Percentiles rank a stretch among this genome's conserved stretches.
These are phyloP conservation scores for Anas bernieri DNA, from an alignment of 2,797 vertebrate species.

Conservation along the genomic window DNA sequence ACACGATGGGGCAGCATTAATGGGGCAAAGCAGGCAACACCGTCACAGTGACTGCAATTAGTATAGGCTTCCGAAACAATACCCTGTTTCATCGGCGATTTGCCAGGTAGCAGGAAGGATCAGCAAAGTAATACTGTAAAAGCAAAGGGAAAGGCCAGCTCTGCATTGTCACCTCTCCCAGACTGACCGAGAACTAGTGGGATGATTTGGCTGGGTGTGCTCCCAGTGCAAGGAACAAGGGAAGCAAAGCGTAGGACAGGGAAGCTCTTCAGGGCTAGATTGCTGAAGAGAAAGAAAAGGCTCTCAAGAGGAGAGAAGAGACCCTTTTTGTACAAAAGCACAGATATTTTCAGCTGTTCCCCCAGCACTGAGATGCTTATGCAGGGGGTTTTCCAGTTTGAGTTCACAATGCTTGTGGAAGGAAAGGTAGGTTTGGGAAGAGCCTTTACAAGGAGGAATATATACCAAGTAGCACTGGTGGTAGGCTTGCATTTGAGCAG, in stretches of 20 bases:
- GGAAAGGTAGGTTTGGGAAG: background rate
- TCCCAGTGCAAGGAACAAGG: background rate
- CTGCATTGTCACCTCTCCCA: background rate
- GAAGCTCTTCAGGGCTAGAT: background rate
- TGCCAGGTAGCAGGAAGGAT: background rate
- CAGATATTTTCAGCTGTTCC: background rate
- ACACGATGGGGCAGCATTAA: background rate
- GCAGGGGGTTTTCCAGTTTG: background rate
- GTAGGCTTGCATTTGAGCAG: background rate
- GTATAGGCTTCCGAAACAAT: slow-evolving; percentile 8
- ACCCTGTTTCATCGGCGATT: slow-evolving; percentile 22
- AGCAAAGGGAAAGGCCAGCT: background rate
- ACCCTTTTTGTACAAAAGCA: background rate
- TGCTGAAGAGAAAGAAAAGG: background rate
- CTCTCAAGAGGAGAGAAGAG: background rate
- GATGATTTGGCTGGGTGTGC: background rate
- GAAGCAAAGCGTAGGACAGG: background rate
- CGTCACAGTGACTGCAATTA: slow-evolving; percentile 39
- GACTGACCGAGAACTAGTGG: background rate
- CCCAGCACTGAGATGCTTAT: background rate
- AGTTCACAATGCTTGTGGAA: background rate
- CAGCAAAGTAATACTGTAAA: background rate
- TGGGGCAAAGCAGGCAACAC: background rate
- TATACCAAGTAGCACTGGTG: background rate
- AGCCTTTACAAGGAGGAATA: background rate